Conservation (phyloP, 2,113 vertebrate species). For the Spea multiplicata region DNA sequence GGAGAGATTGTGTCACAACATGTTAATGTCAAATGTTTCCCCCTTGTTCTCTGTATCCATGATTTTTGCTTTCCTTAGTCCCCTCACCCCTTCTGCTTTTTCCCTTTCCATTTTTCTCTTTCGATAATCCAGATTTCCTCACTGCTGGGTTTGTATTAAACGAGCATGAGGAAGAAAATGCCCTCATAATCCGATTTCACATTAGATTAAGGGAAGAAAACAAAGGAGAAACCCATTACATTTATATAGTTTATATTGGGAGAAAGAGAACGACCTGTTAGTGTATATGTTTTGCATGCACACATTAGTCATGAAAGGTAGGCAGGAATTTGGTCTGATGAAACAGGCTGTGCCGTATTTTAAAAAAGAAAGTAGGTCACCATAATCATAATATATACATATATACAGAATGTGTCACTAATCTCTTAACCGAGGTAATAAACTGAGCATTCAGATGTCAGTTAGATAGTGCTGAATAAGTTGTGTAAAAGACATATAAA, state of each 20-base stretch:
- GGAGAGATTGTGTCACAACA: too few species aligned
- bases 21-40: too few species aligned
- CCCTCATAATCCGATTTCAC: not conserved
- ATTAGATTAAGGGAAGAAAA: not conserved
- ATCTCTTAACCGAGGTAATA: not conserved
- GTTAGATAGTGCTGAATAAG: not conserved
- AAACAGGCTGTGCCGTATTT: not conserved
- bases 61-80: too few species aligned
- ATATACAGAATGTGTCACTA: not conserved
- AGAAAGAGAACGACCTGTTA: too few species aligned
- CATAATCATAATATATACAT: not conserved
- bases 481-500: too few species aligned
- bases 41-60: too few species aligned
- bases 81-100: not conserved
- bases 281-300: not conserved
- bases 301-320: not conserved
- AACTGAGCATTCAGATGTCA: not conserved
- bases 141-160: slow-evolving; percentile 13
- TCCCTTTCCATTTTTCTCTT: not conserved
- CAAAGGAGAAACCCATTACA: not conserved
- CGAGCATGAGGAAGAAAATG: slow-evolving; percentile 12
- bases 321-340: not conserved
- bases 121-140: slow-evolving; percentile 15
- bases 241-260: not conserved
- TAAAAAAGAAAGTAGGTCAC: slow-evolving; percentile 2